Base-by-base conservation (phyloP, 2,113 vertebrate genomes). In the Sinosuthora webbiana region DNA sequence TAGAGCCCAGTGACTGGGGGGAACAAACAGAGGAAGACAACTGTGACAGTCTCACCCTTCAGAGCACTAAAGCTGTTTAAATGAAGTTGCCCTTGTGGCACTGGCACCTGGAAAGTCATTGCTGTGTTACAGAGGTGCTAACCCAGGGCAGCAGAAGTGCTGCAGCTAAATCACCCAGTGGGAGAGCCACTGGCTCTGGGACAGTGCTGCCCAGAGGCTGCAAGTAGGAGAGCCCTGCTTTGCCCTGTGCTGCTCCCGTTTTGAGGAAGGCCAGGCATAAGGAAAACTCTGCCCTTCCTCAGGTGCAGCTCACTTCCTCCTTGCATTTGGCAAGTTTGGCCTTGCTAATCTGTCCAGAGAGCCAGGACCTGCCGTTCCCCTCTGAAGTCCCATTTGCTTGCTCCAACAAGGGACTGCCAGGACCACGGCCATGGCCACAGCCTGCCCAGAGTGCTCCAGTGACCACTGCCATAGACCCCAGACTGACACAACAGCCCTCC, bases 11-110 rank as follows among this genome's bases (percentile, higher is more conserved):
- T 31, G 80, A 31, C 57, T 1, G 1, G 22, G 31, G 68, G 33
- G n/a, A 50, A 76, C 45, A 67, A 37, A 70, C 21, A 2, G 23
- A 91, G 81, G n/a, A 69, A 62, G 28, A 62, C 44, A 57, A 47
- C 56, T 63, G 22, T 41, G 71, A 56, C 60, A 47, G 33, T 78
- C 55, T 67, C 22, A 44, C 1, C 13, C 27, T 79, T 91, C 31
- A 47, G 52, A 88, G 82, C 93, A 92, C 68, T 77, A 92, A 94
- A 50, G 90, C 93, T 96, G 94, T 95, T 96, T 74, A 86, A 96
- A 88, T 78, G 85, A 93, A 90, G 79, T 33, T 83, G 50, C 30
- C 50, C 42, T 80, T 57, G 56, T 75, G 85, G 78, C 87, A 88
- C 55, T 77, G 82, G 90, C 79, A 74, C 75, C 67, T 55, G 70